Evolutionary conservation across 2,113 vertebrate genomes (phyloP), one percentile per base, ranked within the genome.

Genomic region (Toxostoma redivivum): DNA sequence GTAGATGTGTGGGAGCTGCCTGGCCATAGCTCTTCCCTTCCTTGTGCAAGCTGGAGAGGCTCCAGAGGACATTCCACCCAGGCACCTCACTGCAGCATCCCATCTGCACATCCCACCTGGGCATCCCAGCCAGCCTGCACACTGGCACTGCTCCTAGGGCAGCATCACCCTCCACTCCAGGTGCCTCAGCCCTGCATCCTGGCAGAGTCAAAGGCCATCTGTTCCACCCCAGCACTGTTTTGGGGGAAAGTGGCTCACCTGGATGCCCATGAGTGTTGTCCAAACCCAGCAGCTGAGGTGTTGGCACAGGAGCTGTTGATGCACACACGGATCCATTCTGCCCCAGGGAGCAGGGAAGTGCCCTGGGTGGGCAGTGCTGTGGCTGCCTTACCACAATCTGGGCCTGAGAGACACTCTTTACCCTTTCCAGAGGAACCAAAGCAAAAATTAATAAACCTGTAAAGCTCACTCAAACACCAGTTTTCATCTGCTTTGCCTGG

Each of bases 191-290:
- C 45, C 67, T 11, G 28, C n/a, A 11, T 2, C 6, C 1, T 0
- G 1, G 60, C 80, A 48, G 28, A 50, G 69, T 10, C 2, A 5
- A 14, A 19, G 76, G 35, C 17, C 2, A 9, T 7, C 35, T 33
- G 3, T 40, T 5, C 21, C 5, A 1, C 12, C 15, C 9, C 1
- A 10, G 12, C 3, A 1, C 30, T 1, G 5, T 1, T 33, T 2
- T 1, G 4, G 13, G 64, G 30, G 8, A 5, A 7, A 8, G 58
- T 7, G 28, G 30, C 81, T 81, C 64, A 0, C 24, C 7, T 0
- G 1, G 48, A 1, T 20, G 21, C 37, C 13, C 8, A 1, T 9
- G 48, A 23, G 2, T 1, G 38, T 7, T 47, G 40, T 31, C 50
- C 67, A 54, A 17, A 22, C 2, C 15, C 67, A 9, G 50, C 0